Evolutionary conservation across 2,797 vertebrate genomes (phyloP).

Genomic region (Pelochelys cantorii): DNA sequence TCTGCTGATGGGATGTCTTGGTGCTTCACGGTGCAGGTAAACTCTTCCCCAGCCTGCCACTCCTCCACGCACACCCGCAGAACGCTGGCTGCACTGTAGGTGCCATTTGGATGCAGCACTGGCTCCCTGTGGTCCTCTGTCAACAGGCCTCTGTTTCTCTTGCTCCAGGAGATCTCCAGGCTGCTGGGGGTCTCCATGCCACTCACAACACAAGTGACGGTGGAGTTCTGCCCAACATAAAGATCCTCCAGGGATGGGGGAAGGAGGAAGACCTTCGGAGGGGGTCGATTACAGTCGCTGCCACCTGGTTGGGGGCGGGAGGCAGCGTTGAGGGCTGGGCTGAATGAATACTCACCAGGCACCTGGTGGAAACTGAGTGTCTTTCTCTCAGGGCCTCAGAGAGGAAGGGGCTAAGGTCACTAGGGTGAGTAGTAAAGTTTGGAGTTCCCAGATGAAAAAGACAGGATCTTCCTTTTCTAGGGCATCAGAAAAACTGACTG

Average conservation of each 20-base stretch:
- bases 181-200: slow-evolving; percentile 4
- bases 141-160: accelerated
- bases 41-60: too few species aligned
- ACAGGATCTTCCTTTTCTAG: too few species aligned
- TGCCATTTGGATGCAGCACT: neutral
- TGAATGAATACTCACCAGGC: neutral
- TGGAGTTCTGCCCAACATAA: slow-evolving; percentile 34
- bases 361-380: neutral
- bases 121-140: accelerated
- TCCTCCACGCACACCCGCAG: too few species aligned
- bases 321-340: neutral
- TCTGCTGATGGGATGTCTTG: accelerated
- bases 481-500: too few species aligned
- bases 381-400: neutral
- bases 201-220: slow-evolving; percentile 37
- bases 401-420: too few species aligned
- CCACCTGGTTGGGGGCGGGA: neutral
- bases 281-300: neutral
- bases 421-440: too few species aligned
- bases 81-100: slow-evolving; percentile 28
- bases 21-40: too few species aligned
- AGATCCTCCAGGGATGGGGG: slow-evolving; percentile 37
- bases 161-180: neutral
- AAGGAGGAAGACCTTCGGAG: neutral
- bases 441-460: too few species aligned